These are phyloP conservation scores for Polypterus senegalus DNA, from an alignment of 2,113 vertebrate genomes.

Conservation along the genomic window DNA sequence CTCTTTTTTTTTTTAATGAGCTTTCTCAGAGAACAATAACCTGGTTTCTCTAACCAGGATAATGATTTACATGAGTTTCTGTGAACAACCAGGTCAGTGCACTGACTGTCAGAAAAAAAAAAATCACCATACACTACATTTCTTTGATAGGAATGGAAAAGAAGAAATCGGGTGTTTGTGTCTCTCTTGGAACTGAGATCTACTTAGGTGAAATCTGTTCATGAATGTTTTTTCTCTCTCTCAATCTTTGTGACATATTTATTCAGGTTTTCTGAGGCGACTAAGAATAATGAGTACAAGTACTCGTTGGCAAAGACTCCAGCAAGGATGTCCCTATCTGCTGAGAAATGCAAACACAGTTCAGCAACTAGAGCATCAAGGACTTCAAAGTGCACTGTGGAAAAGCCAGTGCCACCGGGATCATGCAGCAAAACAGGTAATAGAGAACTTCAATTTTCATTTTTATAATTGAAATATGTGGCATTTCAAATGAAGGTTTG, in stretches of 20 bases:
- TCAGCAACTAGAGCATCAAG: conserved; percentile 22
- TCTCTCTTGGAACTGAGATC: neutral
- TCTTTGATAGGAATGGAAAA: too few species aligned
- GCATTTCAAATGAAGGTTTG: too few species aligned
- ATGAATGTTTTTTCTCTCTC: neutral
- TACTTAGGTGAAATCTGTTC: neutral
- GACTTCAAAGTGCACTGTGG: conserved; percentile 16
- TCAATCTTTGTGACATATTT: neutral
- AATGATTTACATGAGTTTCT: too few species aligned
- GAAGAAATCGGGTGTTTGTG: neutral
- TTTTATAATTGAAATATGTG: too few species aligned
- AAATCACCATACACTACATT: too few species aligned
- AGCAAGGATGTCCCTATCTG: conserved; percentile 55
- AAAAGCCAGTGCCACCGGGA: conserved; percentile 11
- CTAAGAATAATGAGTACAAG: conserved; percentile 74
- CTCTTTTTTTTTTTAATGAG: too few species aligned
- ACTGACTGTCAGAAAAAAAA: too few species aligned
- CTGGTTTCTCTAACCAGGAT: too few species aligned
- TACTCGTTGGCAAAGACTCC: conserved; percentile 76
- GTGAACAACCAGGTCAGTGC: too few species aligned
- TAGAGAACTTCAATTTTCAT: too few species aligned
- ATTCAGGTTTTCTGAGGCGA: conserved; percentile 73
- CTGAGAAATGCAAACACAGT: conserved; percentile 24
- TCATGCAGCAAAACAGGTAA: conserved; percentile 37
- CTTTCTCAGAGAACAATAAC: too few species aligned